Conservation (phyloP, 2,113 vertebrate species). For the Hystrix cristata region DNA sequence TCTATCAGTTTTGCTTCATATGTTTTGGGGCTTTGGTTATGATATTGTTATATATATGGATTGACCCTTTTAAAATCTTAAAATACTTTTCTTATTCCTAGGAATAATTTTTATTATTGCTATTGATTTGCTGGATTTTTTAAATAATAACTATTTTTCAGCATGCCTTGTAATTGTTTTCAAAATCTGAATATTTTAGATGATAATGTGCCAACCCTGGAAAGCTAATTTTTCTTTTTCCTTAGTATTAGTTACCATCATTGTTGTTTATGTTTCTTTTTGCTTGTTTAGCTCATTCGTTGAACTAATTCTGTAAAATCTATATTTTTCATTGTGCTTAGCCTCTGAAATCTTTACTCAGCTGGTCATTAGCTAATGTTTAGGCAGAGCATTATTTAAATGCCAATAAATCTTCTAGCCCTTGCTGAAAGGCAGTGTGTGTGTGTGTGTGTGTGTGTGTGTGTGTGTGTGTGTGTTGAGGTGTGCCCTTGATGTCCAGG, state of each 20-base stretch:
- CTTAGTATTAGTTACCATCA: not conserved
- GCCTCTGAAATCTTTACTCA: not conserved
- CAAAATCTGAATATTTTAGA: not conserved
- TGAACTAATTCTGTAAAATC: not conserved
- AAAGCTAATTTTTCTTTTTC: not conserved
- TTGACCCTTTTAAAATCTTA: not conserved
- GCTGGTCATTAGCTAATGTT: not conserved
- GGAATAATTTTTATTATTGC: not conserved
- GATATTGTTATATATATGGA: not conserved
- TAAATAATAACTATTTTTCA: not conserved
- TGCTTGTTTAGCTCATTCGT: not conserved
- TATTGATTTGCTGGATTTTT: not conserved
- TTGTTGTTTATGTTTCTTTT: not conserved
- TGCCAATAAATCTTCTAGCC: not conserved
- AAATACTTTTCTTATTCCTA: not conserved
- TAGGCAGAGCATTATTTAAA: conserved; percentile 40
- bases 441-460: not conserved
- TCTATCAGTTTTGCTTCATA: not conserved
- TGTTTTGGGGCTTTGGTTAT: not conserved
- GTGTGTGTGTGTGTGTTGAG: not conserved
- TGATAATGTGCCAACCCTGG: not conserved
- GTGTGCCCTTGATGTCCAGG: too few species aligned
- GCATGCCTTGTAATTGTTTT: not conserved
- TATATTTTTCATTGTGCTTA: not conserved
- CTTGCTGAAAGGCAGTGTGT: not conserved